Base-by-base conservation (phyloP, 1,140 invertebrate species). In the Heliconius nattereri region DNA sequence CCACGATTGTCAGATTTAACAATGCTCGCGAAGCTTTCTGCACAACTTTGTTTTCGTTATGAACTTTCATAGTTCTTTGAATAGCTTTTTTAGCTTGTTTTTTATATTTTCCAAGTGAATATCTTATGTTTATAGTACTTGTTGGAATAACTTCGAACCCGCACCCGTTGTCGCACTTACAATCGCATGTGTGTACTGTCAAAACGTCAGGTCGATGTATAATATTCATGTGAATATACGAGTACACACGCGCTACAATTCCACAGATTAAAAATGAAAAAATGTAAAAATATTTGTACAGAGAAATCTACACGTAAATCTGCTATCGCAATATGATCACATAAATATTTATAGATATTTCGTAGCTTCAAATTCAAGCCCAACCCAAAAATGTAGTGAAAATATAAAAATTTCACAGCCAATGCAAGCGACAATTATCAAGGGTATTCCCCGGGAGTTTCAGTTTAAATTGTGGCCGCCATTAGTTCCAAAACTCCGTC, bases 351-450 rank as follows among this genome's bases (percentile, higher is more conserved):
- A 66, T 66, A 66, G 60, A 66, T 60, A 29, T 66, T 16, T 29
- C 23, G 60, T 66, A 66, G 26, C 23, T 66, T 29, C 60, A 29
- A 66, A 66, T 66, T 66, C 60, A 29, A 29, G 60, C 73, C 29
- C 23, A 29, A 57, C 73, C 49, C 32, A 57, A 23, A 74, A 54
- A 74, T 74, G 45, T 52, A 52, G 45, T 23, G 60, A 75, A 57
- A 54, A 72, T 66, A 71, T 75, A 74, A 81, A 81, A 78, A 78
- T 72, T 81, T 81, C 76, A 78, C 16, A 75, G 54, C 76, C 60
- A 75, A 75, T 70, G 76, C 60, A 54, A 73, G 76, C 70, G 76
- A 81, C 80, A 81, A 81, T 81, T 81, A 81, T 75, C 80, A 78
- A 37, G 76, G 76, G 80, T 77, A 78, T 78, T 76, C 73, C 71